These are phyloP conservation scores for Rotaria socialis DNA, from an alignment of 2,888 invertebrate genomes.

Conservation along the genomic window DNA sequence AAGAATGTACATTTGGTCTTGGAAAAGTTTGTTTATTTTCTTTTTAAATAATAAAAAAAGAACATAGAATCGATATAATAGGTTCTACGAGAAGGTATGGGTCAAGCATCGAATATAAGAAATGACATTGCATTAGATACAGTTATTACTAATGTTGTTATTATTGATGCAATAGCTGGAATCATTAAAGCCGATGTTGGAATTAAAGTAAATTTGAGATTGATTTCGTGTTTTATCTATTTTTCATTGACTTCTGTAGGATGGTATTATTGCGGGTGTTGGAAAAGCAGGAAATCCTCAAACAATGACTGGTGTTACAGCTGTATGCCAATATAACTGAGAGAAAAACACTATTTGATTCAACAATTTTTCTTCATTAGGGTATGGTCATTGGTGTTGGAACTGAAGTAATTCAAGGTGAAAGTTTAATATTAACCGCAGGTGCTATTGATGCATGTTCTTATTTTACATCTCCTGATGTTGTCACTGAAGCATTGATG, in stretches of 20 bases:
- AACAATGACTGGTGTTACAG: constrained; percentile 54
- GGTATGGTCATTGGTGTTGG: constrained; percentile 54
- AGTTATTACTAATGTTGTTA: constrained; percentile 56
- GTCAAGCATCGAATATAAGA: constrained; percentile 52
- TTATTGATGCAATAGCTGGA: constrained; percentile 55
- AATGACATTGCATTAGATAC: constrained; percentile 53
- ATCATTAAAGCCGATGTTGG: constrained; percentile 58
- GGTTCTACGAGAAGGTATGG: constrained; percentile 57
- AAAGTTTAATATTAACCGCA: constrained; percentile 55
- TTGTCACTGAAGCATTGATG: constrained; percentile 53
- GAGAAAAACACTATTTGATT: no score
- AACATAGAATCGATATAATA: constrained; percentile 41
- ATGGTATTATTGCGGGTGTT: constrained; percentile 54
- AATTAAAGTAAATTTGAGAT: constrained; percentile 52
- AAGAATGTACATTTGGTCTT: constrained; percentile 58
- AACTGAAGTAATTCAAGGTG: constrained; percentile 57
- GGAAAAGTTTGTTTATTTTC: constrained; percentile 53
- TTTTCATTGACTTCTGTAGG: constrained; percentile 47
- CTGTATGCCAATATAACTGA: neutral
- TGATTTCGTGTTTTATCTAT: neutral
- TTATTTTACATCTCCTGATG: constrained; percentile 39
- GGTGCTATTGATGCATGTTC: constrained; percentile 50
- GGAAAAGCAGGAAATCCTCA: constrained; percentile 59
- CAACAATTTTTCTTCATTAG: constrained; percentile 47
- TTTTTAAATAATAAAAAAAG: neutral